Conservation (phyloP, 2,797 vertebrate species). For the Ataeniobius toweri region DNA sequence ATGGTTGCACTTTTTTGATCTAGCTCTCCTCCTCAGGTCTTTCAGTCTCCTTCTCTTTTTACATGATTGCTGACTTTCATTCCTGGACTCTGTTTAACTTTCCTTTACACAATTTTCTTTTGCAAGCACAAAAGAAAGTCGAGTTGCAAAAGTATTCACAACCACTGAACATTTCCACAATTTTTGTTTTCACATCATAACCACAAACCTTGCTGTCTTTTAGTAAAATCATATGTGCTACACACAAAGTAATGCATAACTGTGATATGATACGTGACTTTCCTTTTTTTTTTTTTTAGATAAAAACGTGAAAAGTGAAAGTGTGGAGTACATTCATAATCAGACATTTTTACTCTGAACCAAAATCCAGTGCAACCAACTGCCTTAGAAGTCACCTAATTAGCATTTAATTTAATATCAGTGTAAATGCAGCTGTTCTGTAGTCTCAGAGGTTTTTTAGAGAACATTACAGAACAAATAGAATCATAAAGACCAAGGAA, state of each 20-base stretch:
- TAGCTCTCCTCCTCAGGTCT: background rate
- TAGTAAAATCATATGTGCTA: background rate
- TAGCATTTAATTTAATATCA: background rate
- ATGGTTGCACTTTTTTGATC: slow-evolving; percentile 51
- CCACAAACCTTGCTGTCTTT: background rate
- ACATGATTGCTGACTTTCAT: slow-evolving; percentile 43
- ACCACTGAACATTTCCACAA: too few species aligned
- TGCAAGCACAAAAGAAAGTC: background rate
- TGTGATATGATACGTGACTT: background rate
- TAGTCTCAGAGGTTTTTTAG: background rate
- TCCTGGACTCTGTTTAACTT: slow-evolving; percentile 44
- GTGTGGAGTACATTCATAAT: background rate
- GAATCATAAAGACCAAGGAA: background rate
- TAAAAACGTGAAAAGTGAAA: background rate
- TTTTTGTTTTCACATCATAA: background rate
- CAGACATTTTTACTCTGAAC: background rate
- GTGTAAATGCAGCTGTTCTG: background rate
- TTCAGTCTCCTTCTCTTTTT: slow-evolving; percentile 31
- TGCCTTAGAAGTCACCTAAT: too few species aligned
- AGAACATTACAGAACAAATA: background rate
- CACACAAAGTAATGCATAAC: too few species aligned
- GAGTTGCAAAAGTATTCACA: background rate
- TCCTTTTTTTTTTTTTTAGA: background rate
- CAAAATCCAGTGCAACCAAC: too few species aligned
- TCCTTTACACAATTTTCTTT: slow-evolving; percentile 6